These are phyloP conservation scores for Coregonus suidteri DNA, from an alignment of 2,797 vertebrate genomes.

Conservation along the genomic window DNA sequence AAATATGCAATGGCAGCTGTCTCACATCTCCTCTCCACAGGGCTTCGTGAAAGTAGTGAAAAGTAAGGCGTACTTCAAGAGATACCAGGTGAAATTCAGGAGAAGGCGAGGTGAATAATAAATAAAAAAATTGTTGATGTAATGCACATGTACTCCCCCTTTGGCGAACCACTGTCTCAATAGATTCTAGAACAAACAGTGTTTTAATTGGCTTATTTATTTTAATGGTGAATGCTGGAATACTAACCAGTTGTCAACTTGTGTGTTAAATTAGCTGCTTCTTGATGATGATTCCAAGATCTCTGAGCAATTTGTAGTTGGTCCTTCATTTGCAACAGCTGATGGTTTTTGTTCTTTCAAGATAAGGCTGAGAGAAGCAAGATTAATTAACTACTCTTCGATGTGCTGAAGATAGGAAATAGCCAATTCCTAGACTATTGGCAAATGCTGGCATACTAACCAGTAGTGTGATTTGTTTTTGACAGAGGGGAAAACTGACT, in stretches of 20 bases:
- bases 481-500: constrained; percentile 97
- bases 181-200: no score
- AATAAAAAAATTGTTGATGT: no score
- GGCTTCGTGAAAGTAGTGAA: constrained; percentile 99
- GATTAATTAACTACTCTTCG: no score
- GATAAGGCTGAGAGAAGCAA: constrained; percentile 72
- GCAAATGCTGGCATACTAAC: neutral
- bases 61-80: constrained; percentile 99
- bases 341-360: constrained; percentile 73
- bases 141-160: no score
- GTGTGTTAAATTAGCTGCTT: constrained; percentile 45
- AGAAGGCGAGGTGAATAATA: constrained; percentile 87
- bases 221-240: neutral
- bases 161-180: no score
- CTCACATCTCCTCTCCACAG: constrained; percentile 64
- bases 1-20: neutral
- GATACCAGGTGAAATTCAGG: constrained; percentile 98
- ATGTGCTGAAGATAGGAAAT: no score
- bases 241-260: neutral
- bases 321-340: constrained; percentile 75
- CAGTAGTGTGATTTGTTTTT: neutral
- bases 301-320: constrained; percentile 78
- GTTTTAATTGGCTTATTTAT: no score
- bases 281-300: constrained; percentile 61
- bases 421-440: neutral